These are phyloP conservation scores for Helicolenus hilgendorfi DNA, from an alignment of 2,797 vertebrate genomes.

Conservation along the genomic window DNA sequence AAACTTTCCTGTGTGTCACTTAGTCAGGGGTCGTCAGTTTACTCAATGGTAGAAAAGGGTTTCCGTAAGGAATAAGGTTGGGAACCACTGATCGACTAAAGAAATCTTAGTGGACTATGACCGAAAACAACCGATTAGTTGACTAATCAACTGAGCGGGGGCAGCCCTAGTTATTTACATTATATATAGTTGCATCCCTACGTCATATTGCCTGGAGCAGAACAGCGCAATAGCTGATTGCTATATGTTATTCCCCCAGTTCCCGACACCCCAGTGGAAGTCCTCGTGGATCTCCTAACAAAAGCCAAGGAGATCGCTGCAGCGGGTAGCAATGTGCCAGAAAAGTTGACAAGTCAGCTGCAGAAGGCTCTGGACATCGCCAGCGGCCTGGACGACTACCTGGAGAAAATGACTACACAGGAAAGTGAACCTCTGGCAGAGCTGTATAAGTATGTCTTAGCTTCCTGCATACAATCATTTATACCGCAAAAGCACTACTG, in stretches of 20 bases:
- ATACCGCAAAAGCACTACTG: neutral
- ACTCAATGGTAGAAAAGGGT: too few relatives aligned
- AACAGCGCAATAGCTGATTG: neutral
- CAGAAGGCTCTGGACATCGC: slow-evolving; percentile 88
- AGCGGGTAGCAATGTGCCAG: slow-evolving; percentile 73
- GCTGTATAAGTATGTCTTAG: slow-evolving; percentile 72
- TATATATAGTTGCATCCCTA: neutral
- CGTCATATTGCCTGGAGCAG: neutral
- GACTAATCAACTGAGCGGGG: neutral
- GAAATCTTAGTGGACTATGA: neutral
- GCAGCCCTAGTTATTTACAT: neutral
- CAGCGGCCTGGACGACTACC: slow-evolving; percentile 85
- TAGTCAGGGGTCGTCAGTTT: too few relatives aligned
- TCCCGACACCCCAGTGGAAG: slow-evolving; percentile 86
- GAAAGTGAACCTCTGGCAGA: slow-evolving; percentile 83
- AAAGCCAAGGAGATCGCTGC: slow-evolving; percentile 87
- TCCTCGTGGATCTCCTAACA: slow-evolving; percentile 86
- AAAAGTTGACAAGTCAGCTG: slow-evolving; percentile 80
- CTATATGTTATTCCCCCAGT: slow-evolving; percentile 43
- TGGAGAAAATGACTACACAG: slow-evolving; percentile 77
- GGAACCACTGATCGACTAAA: neutral
- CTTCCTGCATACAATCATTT: neutral
- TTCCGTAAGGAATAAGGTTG: too few relatives aligned
- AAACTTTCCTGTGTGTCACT: too few relatives aligned
- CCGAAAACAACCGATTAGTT: neutral